Percentiles rank a stretch among this genome's conserved stretches.
phyloP scores from a whole-genome alignment of 2,888 invertebrate genomes.

The Laothoe populi region DNA sequence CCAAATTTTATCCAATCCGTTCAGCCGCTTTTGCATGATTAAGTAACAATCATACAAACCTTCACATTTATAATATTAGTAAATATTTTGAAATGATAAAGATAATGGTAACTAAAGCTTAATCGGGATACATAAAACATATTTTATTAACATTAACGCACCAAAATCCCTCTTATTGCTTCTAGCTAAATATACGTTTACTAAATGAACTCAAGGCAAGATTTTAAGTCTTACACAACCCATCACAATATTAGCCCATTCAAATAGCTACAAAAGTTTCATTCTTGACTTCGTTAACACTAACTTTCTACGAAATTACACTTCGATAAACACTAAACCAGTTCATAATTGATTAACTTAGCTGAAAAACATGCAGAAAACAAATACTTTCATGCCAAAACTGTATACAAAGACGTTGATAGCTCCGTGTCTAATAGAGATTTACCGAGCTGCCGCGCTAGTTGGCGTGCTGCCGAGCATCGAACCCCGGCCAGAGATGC shows the following conservation, averaged over 20 bases:
- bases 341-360: conserved; percentile 17
- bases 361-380: conserved; percentile 9
- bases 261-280: background rate
- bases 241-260: background rate
- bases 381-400: conserved; percentile 19
- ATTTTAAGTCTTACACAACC: background rate
- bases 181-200: no score
- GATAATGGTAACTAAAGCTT: no score
- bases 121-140: no score
- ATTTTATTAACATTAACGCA: no score
- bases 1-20: no score
- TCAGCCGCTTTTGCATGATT: no score
- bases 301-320: background rate
- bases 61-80: no score
- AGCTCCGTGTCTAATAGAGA: conserved; percentile 55
- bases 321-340: conserved; percentile 5
- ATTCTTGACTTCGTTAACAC: conserved; percentile 9
- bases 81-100: no score
- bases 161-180: no score
- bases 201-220: no score
- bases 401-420: conserved; percentile 47
- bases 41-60: no score
- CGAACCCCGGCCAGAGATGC: conserved; percentile 64
- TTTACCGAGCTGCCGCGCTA: conserved; percentile 54
- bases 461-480: conserved; percentile 73